Base-by-base conservation (phyloP, 2,888 invertebrate genomes). In the Glaucopsyche alexis region DNA sequence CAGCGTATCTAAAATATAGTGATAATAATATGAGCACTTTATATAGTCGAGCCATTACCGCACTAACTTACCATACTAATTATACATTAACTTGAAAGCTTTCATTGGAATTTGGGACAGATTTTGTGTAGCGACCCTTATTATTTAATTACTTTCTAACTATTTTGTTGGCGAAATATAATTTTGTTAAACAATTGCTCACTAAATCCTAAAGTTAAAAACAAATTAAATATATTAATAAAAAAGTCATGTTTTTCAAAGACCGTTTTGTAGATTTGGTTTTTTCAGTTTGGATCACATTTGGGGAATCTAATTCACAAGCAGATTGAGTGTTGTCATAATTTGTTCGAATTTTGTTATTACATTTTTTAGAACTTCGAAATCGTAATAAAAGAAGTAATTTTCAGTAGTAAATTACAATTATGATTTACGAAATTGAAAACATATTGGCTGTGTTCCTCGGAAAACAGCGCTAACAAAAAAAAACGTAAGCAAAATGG, bases 61-160 rank as follows among this genome's bases (percentile, higher is more conserved):
- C 7, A 7, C 60, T 60, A 60, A 60, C 55, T 55, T 19, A 55
- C 60, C 60, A 11, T 29, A 29, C 60, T 29, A 60, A 60, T 29
- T 29, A 29, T 29, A 60, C 60, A 60, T 60, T 60, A 60, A 29
- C 29, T 60, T 60, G 60, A 60, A 60, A 60, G 60, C 60, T 60
- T 60, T 29, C 60, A 60, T 60, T 29, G 13, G 13, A 13, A 19
- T 13, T 60, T 29, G 13, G 13, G 29, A 19, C 29, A 60, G 60
- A 60, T 60, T 60, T 29, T 60, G 55, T 16, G 55, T 16, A 60
- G 19, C 60, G 29, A 60, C 60, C 60, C 60, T 60, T 60, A 60
- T 60, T 55, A 29, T 55, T 55, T 60, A 13, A 38, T 29, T 60
- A 60, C 13, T 60, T 60, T 60, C 60, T 11, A 29, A 60, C 60